Evolutionary conservation across 1,140 invertebrate species (phyloP), one percentile per base, ranked within the genome.

Genomic region (Eumeta japonica): DNA sequence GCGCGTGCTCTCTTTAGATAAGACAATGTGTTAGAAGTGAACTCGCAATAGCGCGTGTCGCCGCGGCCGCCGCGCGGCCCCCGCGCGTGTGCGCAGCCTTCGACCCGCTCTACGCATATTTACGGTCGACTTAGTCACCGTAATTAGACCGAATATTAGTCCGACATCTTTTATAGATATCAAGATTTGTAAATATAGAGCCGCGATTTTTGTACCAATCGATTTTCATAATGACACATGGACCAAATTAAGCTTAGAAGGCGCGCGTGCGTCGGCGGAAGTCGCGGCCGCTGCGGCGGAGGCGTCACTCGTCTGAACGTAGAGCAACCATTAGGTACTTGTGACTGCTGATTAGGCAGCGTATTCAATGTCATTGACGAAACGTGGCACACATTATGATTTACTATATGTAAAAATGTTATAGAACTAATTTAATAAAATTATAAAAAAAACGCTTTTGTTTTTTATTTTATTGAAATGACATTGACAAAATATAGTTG

Each of bases 391-490:
- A 71, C n/a, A n/a, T n/a, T 56, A 58, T 63, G 58, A 66, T 61
- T 62, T 63, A 67, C 58, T 67, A 63, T 64, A 66, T 73, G 64
- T 73, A 70, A 70, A 71, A 59, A 71, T 68, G 66, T 68, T 73
- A 73, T 70, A 71, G 68, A 71, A 71, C 70, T 68, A 71, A 73
- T 73, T 68, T 73, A 73, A 73, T 73, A 73, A 68, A 73, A 73
- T 68, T 71, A 71, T 71, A 68, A 71, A 65, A 62, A 62, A 63
- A 42, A 59, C 52, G 17, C 28, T 29, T 28, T 7, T 39, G 4
- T 54, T 49, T 46, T 67, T 43, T 65, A 46, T 58, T 58, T 65
- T 51, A 2, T 1, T 10, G 50, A 2, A 1, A 9, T n/a, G n/a
- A n/a, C n/a, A n/a, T n/a, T n/a, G n/a, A n/a, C n/a, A n/a, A n/a